Base-by-base conservation (phyloP, 1,140 invertebrate genomes). In the Halyomorpha halys region DNA sequence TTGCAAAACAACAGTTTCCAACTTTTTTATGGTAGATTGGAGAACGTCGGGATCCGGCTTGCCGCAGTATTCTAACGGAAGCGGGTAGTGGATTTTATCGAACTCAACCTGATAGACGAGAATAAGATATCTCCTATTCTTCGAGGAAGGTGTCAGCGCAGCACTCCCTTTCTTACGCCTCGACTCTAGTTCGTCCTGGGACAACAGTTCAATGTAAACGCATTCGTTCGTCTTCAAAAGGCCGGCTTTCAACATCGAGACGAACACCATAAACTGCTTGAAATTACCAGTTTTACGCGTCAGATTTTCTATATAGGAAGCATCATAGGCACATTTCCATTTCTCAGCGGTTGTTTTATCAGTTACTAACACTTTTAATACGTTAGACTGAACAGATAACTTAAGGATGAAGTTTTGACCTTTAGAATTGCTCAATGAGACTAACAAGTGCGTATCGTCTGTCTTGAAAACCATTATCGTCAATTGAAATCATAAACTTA, bases 71-170 rank as follows among this genome's bases (percentile, higher is more conserved):
- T 67, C 68, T 63, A 72, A 34, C 1, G 70, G 66, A 3, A 71
- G 44, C 11, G 71, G 71, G 64, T 72, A 72, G 63, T 72, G 68
- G 18, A 71, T 69, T 49, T 70, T 71, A 60, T 63, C 62, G n/a
- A 63, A 63, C 30, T 63, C 62, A 15, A 51, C 47, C 15, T 49
- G 47, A 19, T 63, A 63, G 14, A 63, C 27, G 16, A 63, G 49
- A 13, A 63, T 63, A 11, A 63, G 51, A 21, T 63, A 63, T 19
- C 30, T 54, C 15, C 62, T 51, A 15, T 56, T 56, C 25, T 21
- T 53, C 5, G 18, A 8, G 2, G 13, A 9, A 14, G 23, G 51
- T 18, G 30, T 18, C 11, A 23, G 47, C 3, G 3, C 27, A 18
- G 30, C 21, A 13, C 15, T 44, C 0, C 47, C 27, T 63, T 54